A percentile compares a stretch with the other conserved stretches of the same genome.
Evolutionary conservation across 2,888 invertebrate genomes (phyloP).

Genomic region (Hypercompe scribonia): DNA sequence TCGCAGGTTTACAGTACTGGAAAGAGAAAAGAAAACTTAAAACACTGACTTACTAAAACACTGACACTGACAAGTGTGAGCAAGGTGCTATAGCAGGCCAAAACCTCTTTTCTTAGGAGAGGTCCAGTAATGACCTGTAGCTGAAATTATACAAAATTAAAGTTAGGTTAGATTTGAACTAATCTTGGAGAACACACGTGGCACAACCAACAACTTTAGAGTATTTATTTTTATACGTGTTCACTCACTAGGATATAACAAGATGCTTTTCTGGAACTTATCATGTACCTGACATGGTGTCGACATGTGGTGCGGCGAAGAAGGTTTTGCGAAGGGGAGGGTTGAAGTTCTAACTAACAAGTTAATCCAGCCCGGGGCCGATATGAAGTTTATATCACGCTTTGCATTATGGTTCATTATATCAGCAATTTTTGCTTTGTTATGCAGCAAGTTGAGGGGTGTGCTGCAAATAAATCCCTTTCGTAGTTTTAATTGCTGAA

Average conservation of each 20-base stretch:
- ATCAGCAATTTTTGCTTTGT: slow-evolving; percentile 82
- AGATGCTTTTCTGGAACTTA: slow-evolving; percentile 29
- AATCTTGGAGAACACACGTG: no score
- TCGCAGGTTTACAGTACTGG: no score
- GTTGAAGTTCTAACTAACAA: slow-evolving; percentile 71
- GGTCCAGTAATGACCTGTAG: no score
- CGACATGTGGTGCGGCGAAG: slow-evolving; percentile 43
- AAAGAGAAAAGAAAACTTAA: no score
- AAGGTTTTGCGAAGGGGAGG: slow-evolving; percentile 30
- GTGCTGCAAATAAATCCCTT: slow-evolving; percentile 28
- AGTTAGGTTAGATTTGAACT: background rate
- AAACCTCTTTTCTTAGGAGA: no score
- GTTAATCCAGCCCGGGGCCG: slow-evolving; percentile 80
- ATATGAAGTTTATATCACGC: slow-evolving; percentile 82
- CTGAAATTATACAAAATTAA: no score
- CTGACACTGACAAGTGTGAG: no score
- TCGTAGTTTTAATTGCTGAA: slow-evolving; percentile 1
- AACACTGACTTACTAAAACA: no score
- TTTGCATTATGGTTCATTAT: slow-evolving; percentile 84
- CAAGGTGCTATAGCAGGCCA: no score
- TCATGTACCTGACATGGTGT: slow-evolving; percentile 46
- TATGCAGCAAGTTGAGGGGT: slow-evolving; percentile 67
- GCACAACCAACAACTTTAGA: background rate
- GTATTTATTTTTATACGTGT: background rate
- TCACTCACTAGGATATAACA: background rate